These are phyloP conservation scores for Graptemys geographica DNA, from an alignment of 2,797 vertebrate genomes.

Conservation along the genomic window DNA sequence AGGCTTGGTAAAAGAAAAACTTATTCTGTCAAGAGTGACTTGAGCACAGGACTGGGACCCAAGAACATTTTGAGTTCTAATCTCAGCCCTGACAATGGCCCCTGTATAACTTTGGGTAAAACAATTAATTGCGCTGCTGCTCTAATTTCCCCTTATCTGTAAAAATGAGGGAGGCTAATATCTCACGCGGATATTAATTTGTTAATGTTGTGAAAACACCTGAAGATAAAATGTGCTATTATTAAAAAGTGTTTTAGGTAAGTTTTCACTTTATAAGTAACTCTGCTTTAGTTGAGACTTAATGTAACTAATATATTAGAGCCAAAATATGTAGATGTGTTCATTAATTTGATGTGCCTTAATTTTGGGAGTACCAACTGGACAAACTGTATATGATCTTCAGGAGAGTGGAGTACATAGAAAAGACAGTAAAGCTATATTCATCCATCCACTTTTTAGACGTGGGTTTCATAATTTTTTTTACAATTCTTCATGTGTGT, in stretches of 20 bases:
- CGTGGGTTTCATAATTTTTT: no score
- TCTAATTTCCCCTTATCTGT: not conserved
- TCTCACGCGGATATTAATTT: not conserved
- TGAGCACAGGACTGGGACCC: not conserved
- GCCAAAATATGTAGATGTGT: not conserved
- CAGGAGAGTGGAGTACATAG: not conserved
- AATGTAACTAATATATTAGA: not conserved
- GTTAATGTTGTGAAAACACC: not conserved
- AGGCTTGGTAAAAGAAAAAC: accelerated
- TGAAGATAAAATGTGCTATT: not conserved
- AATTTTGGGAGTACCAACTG: accelerated
- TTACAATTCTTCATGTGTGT: no score
- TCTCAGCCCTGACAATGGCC: accelerated
- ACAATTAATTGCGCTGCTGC: not conserved
- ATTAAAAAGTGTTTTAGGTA: not conserved
- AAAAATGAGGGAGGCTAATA: not conserved
- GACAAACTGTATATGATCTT: not conserved
- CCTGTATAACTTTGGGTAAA: not conserved
- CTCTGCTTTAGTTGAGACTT: not conserved
- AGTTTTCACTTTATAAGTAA: not conserved
- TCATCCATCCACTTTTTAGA: no score
- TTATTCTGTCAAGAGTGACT: accelerated
- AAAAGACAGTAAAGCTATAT: not conserved
- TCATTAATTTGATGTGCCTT: not conserved
- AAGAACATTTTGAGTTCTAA: not conserved